Evolutionary conservation across 2,888 invertebrate genomes (phyloP), one percentile per base, ranked within the genome.

Genomic region (Quadriops clusia): DNA sequence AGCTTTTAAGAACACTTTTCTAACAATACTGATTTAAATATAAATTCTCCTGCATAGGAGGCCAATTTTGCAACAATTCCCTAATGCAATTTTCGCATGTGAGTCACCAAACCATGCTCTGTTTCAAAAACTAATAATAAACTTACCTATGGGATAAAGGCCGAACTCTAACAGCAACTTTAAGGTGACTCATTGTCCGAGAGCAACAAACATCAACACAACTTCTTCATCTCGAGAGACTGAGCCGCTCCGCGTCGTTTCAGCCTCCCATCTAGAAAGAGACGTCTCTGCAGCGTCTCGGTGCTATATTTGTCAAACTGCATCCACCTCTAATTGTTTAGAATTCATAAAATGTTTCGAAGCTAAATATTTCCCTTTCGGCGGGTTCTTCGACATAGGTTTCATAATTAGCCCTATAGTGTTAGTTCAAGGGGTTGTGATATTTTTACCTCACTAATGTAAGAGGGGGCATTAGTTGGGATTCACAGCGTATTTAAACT

Each of bases 81-180:
- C n/a, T n/a, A n/a, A n/a, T n/a, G n/a, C n/a, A n/a, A n/a, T n/a
- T n/a, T n/a, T n/a, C n/a, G n/a, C n/a, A n/a, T n/a, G n/a, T n/a
- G n/a, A n/a, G n/a, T n/a, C n/a, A n/a, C n/a, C n/a, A n/a, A n/a
- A n/a, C n/a, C n/a, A n/a, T n/a, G n/a, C n/a, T n/a, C n/a, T 22
- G 17, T 6, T 28, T 31, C 23, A 33, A 12, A 17, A 13, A 32
- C 23, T 21, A 18, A 31, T 30, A 33, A 33, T 23, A 28, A 34
- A 49, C 64, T 61, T 59, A 74, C 76, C 71, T 70, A 40, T 69
- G 65, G 12, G 74, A 73, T 49, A 77, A 65, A 8, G 76, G 76
- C 41, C 76, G 63, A 15, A 76, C 67, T 44, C 76, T 61, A 29
- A 77, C 67, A 10, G 72, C 74, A 46, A 77, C 68, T 52, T 74